Evolutionary conservation across 2,888 invertebrate species (phyloP).

Genomic region (Apamea sordens): DNA sequence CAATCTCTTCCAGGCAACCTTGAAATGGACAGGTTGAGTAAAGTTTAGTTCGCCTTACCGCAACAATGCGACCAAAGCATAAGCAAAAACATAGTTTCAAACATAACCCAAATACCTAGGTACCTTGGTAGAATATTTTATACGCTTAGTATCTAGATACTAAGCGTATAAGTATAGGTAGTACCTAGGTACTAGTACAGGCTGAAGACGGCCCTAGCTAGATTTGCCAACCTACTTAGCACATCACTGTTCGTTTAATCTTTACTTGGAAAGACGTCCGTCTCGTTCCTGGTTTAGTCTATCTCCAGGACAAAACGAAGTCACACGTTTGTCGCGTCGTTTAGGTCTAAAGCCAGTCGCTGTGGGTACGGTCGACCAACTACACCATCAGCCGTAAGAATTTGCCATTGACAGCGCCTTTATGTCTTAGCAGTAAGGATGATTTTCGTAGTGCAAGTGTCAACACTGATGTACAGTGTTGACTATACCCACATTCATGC

Average conservation of each 20-base stretch:
- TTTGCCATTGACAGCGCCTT: neutral
- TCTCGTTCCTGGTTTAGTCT: neutral
- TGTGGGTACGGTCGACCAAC: neutral
- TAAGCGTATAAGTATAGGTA: too few species aligned
- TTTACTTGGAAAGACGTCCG: neutral
- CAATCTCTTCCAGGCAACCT: too few species aligned
- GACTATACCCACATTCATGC: neutral
- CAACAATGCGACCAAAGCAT: too few species aligned
- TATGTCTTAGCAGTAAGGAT: neutral
- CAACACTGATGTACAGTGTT: neutral
- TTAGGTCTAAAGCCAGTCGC: neutral
- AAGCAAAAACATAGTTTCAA: too few species aligned
- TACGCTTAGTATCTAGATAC: too few species aligned
- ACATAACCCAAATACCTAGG: neutral
- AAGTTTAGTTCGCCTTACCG: too few species aligned
- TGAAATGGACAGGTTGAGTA: too few species aligned
- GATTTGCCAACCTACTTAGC: neutral
- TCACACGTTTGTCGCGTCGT: neutral
- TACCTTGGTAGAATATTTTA: neutral
- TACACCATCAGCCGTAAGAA: neutral
- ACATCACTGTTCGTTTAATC: neutral
- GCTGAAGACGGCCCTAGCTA: neutral
- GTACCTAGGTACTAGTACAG: neutral
- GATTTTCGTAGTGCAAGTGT: neutral
- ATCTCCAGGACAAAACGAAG: slow-evolving; percentile 1